Evolutionary conservation across 2,888 invertebrate species (phyloP).

Genomic region (Ophion slaviceki): DNA sequence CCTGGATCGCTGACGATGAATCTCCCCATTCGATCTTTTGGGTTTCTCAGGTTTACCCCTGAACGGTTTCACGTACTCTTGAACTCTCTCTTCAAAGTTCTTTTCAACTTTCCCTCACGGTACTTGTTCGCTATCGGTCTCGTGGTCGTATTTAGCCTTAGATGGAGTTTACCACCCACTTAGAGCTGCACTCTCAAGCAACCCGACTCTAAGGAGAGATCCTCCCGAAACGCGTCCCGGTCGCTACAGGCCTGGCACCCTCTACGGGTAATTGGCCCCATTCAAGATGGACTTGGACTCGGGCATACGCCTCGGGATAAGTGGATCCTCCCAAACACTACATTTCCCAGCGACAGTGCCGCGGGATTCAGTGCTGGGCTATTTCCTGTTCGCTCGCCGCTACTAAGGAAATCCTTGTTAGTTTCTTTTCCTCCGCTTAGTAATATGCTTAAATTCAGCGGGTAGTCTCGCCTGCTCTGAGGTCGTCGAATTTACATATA

Average conservation of each 20-base stretch:
- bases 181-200: slow-evolving; percentile 82
- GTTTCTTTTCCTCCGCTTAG: too few species aligned
- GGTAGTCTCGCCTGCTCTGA: too few species aligned
- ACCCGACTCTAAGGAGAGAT: slow-evolving; percentile 85
- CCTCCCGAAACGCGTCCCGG: slow-evolving; percentile 76
- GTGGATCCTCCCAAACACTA: too few species aligned
- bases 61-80: slow-evolving; percentile 84
- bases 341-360: too few species aligned
- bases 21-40: slow-evolving; percentile 83
- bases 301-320: too few species aligned
- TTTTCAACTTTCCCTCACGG: slow-evolving; percentile 90
- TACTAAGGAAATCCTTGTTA: too few species aligned
- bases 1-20: slow-evolving; percentile 76
- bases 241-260: slow-evolving; percentile 85
- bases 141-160: slow-evolving; percentile 86
- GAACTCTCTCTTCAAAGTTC: slow-evolving; percentile 86
- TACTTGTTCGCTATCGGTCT: slow-evolving; percentile 88
- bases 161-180: slow-evolving; percentile 83
- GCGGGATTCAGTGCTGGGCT: too few species aligned
- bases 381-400: too few species aligned
- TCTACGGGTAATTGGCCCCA: slow-evolving; percentile 84
- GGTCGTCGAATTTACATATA: too few species aligned
- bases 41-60: slow-evolving; percentile 86
- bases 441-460: too few species aligned
- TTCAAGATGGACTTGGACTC: slow-evolving; percentile 85